A percentile compares a stretch with the other conserved stretches of the same genome.
Evolutionary conservation across 2,888 invertebrate species (phyloP).

Genomic region (Lampropteryx suffumata): DNA sequence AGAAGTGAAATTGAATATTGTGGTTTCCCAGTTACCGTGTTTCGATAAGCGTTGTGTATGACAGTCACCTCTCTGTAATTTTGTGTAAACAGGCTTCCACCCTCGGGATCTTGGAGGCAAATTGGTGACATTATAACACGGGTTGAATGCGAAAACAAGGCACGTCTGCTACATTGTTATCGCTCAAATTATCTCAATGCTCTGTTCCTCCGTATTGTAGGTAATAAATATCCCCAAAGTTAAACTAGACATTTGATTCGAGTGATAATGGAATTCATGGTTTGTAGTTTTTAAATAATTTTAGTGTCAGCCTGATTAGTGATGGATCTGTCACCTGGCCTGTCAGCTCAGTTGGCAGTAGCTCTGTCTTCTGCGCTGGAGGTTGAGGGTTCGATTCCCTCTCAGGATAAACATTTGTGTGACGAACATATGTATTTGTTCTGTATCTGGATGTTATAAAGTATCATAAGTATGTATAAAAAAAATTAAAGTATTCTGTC

Average conservation of each 20-base stretch:
- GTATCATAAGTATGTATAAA: too few relatives aligned
- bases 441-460: too few relatives aligned
- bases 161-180: slow-evolving; percentile 49
- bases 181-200: slow-evolving; percentile 50
- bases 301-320: too few relatives aligned
- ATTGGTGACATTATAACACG: slow-evolving; percentile 51
- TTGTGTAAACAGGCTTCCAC: slow-evolving; percentile 51
- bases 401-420: too few relatives aligned
- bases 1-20: slow-evolving; percentile 24
- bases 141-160: slow-evolving; percentile 51
- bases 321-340: too few relatives aligned
- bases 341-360: too few relatives aligned
- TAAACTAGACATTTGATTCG: slow-evolving; percentile 19
- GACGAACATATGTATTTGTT: too few relatives aligned
- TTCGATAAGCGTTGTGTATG: slow-evolving; percentile 33
- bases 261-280: too few relatives aligned
- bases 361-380: too few relatives aligned
- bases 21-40: slow-evolving; percentile 20
- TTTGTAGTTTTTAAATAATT: too few relatives aligned
- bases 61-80: slow-evolving; percentile 47
- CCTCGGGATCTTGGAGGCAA: slow-evolving; percentile 44
- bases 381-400: too few relatives aligned
- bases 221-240: slow-evolving; percentile 29
- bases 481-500: too few relatives aligned
- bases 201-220: slow-evolving; percentile 34